These are phyloP conservation scores for Panagrolaimus sp. DNA, from an alignment of 1,140 invertebrate genomes.

Conservation along the genomic window DNA sequence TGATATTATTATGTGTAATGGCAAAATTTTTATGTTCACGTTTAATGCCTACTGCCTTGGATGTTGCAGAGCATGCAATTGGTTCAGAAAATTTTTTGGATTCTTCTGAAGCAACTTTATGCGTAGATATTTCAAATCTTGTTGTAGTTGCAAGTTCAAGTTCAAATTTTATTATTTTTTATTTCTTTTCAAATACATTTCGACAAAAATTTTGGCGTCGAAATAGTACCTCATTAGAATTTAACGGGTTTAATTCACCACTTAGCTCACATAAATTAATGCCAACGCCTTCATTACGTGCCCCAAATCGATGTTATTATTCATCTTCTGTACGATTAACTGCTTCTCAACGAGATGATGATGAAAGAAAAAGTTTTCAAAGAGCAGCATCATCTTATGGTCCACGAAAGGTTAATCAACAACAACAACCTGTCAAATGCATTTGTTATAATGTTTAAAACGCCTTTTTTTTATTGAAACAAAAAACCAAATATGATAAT, in stretches of 20 bases:
- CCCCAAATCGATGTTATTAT: background rate
- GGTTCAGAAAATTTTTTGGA: conserved; percentile 25
- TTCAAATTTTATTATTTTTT: conserved; percentile 44
- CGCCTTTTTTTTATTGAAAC: background rate
- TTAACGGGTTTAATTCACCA: conserved; percentile 6
- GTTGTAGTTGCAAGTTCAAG: conserved; percentile 33
- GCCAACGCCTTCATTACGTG: conserved; percentile 7
- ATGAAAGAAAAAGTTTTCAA: background rate
- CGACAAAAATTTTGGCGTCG: conserved; percentile 15
- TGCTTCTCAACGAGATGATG: background rate
- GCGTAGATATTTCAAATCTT: conserved; percentile 37
- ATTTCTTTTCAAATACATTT: conserved; percentile 31
- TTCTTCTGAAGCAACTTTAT: conserved; percentile 27
- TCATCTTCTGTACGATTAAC: too few species aligned
- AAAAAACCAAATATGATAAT: too few species aligned
- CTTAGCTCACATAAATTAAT: background rate
- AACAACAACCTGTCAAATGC: conserved; percentile 10
- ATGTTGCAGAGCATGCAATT: conserved; percentile 36
- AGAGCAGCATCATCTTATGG: background rate
- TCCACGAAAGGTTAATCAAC: background rate
- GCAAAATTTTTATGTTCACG: conserved; percentile 43
- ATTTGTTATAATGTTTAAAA: conserved; percentile 10
- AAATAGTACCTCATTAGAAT: background rate
- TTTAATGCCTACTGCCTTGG: conserved; percentile 35
- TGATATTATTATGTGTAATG: conserved; percentile 37